Percentiles rank a stretch among this genome's conserved stretches.
Conservation (phyloP, 2,888 invertebrate species). For the Agrotis ipsilon region DNA sequence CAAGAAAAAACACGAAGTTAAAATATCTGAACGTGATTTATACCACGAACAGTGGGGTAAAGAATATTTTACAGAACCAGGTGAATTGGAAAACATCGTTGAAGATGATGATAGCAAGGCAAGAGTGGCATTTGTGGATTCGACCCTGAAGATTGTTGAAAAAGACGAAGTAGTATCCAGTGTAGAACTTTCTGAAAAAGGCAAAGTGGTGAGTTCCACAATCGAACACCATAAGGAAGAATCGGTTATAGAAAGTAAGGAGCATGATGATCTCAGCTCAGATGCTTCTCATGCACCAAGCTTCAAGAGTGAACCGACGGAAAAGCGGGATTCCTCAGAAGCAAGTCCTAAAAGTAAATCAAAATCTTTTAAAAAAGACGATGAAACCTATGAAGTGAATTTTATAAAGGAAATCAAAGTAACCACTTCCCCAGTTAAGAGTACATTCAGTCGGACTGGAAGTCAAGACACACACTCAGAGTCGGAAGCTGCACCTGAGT, state of each 20-base stretch:
- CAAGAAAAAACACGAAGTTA: conserved; percentile 88
- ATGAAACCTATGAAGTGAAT: conserved; percentile 89
- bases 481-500: conserved; percentile 89
- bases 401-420: conserved; percentile 90
- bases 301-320: conserved; percentile 85
- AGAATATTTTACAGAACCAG: conserved; percentile 89
- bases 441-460: conserved; percentile 88
- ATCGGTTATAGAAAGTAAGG: conserved; percentile 88
- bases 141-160: conserved; percentile 85
- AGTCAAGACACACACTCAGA: conserved; percentile 91
- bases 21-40: conserved; percentile 89
- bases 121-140: conserved; percentile 85
- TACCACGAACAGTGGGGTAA: conserved; percentile 90
- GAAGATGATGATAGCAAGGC: conserved; percentile 85
- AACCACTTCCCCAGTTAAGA: conserved; percentile 88
- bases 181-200: conserved; percentile 85
- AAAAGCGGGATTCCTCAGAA: conserved; percentile 84
- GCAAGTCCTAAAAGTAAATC: conserved; percentile 87
- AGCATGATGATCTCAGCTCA: conserved; percentile 87
- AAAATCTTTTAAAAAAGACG: conserved; percentile 87
- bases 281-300: conserved; percentile 88
- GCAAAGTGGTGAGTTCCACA: conserved; percentile 87
- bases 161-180: conserved; percentile 87
- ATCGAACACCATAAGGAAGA: conserved; percentile 88
- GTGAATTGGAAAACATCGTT: conserved; percentile 85